A percentile compares a stretch with the other conserved stretches of the same genome.
Evolutionary conservation across 2,113 vertebrate species (phyloP).

Genomic region (Picathartes gymnocephalus): DNA sequence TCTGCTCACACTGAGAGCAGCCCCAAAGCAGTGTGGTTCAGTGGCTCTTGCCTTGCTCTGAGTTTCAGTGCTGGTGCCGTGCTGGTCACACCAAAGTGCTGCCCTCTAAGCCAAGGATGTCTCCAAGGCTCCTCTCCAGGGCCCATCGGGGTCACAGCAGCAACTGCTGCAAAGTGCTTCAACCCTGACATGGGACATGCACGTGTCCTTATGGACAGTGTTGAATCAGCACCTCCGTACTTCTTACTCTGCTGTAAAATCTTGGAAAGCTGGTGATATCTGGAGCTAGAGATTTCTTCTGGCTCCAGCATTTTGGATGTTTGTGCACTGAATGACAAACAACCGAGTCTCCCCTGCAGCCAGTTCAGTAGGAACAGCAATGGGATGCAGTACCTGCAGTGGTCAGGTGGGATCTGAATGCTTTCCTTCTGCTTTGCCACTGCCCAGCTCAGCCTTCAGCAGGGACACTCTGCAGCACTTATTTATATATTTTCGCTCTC

Average conservation of each 20-base stretch:
- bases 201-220: not conserved
- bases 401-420: not conserved
- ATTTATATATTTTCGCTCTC: conserved; percentile 30
- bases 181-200: not conserved
- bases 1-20: not conserved
- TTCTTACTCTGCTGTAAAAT: not conserved
- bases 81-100: not conserved
- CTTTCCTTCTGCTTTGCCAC: not conserved
- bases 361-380: not conserved
- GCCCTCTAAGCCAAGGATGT: not conserved
- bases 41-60: not conserved
- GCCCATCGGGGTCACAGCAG: not conserved
- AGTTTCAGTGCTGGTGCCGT: not conserved
- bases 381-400: not conserved
- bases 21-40: rapidly evolving
- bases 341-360: not conserved
- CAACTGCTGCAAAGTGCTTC: rapidly evolving
- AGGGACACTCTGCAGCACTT: not conserved
- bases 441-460: not conserved
- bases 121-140: not conserved
- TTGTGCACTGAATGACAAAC: not conserved
- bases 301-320: not conserved
- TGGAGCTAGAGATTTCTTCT: not conserved
- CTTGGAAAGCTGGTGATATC: not conserved
- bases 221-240: not conserved